Percentiles rank a stretch among this genome's conserved stretches.
These are phyloP conservation scores for Chaunax sp. DNA, from an alignment of 2,797 vertebrate species.

Conservation along the genomic window DNA sequence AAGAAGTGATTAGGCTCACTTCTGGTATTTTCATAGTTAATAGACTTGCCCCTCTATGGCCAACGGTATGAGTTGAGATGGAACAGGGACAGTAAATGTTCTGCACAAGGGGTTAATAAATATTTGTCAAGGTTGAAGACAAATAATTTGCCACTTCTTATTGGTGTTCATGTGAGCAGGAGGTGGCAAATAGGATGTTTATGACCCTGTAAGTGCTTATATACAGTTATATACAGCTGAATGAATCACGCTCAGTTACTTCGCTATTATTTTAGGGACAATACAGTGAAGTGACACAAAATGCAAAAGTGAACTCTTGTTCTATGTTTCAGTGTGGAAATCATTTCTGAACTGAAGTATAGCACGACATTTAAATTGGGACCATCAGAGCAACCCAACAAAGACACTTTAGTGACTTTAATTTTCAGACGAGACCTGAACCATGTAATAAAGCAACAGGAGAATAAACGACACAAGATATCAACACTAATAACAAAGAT, in stretches of 20 bases:
- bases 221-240: conserved; percentile 25
- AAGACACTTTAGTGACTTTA: conserved; percentile 33
- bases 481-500: conserved; percentile 40
- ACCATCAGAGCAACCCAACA: conserved; percentile 29
- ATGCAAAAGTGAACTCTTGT: conserved; percentile 34
- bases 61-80: conserved; percentile 28
- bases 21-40: conserved; percentile 50
- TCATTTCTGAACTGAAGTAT: conserved; percentile 33
- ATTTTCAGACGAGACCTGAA: conserved; percentile 30
- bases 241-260: conserved; percentile 46
- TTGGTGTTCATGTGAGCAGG: conserved; percentile 12
- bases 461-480: conserved; percentile 43
- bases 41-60: conserved; percentile 27
- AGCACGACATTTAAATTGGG: conserved; percentile 48
- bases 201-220: conserved; percentile 32
- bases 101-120: conserved; percentile 56
- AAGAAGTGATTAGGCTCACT: conserved; percentile 35
- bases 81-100: conserved; percentile 57
- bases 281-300: conserved; percentile 22
- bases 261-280: conserved; percentile 43
- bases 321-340: conserved; percentile 24
- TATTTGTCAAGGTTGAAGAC: conserved; percentile 60
- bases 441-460: conserved; percentile 32
- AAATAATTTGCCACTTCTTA: conserved; percentile 19
- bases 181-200: conserved; percentile 35